These are phyloP conservation scores for Sardinella longiceps DNA, from an alignment of 2,797 vertebrate species.

Conservation along the genomic window DNA sequence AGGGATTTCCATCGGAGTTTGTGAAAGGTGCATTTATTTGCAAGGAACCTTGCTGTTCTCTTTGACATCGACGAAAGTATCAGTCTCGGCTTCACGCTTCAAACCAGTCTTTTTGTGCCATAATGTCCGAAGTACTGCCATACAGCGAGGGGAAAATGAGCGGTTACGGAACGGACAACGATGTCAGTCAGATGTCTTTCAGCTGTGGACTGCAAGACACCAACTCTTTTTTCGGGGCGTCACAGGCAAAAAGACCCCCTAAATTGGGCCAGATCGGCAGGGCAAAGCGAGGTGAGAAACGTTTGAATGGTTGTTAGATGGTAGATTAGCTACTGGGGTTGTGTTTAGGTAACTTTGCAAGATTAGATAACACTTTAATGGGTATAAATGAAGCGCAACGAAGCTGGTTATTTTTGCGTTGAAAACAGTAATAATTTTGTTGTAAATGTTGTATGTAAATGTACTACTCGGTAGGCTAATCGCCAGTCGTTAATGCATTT, in stretches of 20 bases:
- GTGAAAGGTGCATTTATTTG: slow-evolving; percentile 47
- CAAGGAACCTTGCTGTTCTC: slow-evolving; percentile 54
- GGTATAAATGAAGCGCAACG: neutral
- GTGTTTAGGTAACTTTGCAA: neutral
- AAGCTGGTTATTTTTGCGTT: neutral
- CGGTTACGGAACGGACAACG: slow-evolving; percentile 91
- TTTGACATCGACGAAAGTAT: slow-evolving; percentile 29
- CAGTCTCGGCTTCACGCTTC: slow-evolving; percentile 1
- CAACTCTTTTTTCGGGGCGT: slow-evolving; percentile 91
- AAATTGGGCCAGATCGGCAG: slow-evolving; percentile 96
- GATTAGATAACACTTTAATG: neutral
- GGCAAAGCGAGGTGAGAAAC: slow-evolving; percentile 89
- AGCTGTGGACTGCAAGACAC: slow-evolving; percentile 98
- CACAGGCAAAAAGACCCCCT: slow-evolving; percentile 95
- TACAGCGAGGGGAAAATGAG: slow-evolving; percentile 97
- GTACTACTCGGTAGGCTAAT: no score
- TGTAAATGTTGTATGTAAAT: no score
- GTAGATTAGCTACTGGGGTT: neutral
- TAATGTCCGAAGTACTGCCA: slow-evolving; percentile 96
- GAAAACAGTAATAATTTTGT: no score
- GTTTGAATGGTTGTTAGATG: neutral
- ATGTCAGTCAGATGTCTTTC: slow-evolving; percentile 94
- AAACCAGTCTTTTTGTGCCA: slow-evolving; percentile 55
- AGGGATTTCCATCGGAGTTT: slow-evolving; percentile 37
- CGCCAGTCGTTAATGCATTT: neutral